phyloP scores from a whole-genome alignment of 2,888 invertebrate species.

The Pseudococcus viburni region DNA sequence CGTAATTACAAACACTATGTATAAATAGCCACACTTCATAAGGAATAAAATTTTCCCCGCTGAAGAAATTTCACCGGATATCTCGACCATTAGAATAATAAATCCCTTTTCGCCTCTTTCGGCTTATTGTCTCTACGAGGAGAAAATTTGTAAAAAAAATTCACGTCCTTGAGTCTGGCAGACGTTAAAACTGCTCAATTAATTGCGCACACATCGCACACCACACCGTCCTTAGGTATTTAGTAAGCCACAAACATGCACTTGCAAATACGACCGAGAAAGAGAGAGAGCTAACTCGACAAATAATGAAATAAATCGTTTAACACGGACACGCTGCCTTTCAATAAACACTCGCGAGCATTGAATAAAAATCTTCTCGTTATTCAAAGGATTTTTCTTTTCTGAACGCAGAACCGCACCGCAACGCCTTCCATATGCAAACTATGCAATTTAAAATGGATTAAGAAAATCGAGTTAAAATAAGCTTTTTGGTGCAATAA shows the following conservation, averaged over 20 bases:
- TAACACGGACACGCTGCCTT: slow-evolving; percentile 26
- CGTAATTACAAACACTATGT: too few relatives aligned
- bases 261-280: not conserved
- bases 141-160: not conserved
- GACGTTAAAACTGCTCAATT: not conserved
- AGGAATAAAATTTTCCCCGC: too few relatives aligned
- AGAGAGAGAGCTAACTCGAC: not conserved
- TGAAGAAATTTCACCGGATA: too few relatives aligned
- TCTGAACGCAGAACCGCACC: not conserved
- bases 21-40: too few relatives aligned
- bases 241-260: not conserved
- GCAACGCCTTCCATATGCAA: slow-evolving; percentile 12
- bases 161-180: slow-evolving; percentile 1
- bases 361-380: slow-evolving; percentile 25
- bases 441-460: slow-evolving; percentile 62
- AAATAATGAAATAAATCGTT: slow-evolving; percentile 22
- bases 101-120: too few relatives aligned
- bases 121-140: too few relatives aligned
- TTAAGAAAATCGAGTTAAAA: slow-evolving; percentile 63
- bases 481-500: slow-evolving; percentile 57
- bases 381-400: slow-evolving; percentile 44
- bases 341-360: slow-evolving; percentile 32
- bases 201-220: not conserved
- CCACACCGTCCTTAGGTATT: not conserved
- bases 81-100: too few relatives aligned